Evolutionary conservation across 2,113 vertebrate genomes (phyloP).

Genomic region (Nettapus auritus): DNA sequence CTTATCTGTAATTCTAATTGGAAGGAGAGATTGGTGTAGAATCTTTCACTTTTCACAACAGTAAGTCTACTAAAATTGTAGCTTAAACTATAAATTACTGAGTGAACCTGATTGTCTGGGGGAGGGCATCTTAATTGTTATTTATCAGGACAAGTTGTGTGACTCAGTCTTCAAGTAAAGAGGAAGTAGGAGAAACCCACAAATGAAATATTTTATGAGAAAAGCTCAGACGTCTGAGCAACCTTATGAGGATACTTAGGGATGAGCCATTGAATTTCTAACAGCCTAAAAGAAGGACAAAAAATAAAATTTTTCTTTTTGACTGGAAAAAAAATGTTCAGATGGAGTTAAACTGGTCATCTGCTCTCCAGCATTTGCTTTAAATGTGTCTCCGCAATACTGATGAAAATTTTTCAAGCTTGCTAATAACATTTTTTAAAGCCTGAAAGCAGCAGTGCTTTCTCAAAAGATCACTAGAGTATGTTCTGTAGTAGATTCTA

Average conservation of each 20-base stretch:
- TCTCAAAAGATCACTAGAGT: neutral
- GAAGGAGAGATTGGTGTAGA: rapidly evolving
- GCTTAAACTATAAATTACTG: neutral
- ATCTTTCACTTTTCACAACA: rapidly evolving
- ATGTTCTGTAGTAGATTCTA: neutral
- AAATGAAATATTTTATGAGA: neutral
- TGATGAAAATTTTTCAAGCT: neutral
- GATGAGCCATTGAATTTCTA: neutral
- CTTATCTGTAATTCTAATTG: neutral
- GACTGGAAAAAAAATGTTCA: neutral
- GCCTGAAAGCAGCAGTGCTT: neutral
- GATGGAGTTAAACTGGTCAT: neutral
- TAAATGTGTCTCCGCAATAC: neutral
- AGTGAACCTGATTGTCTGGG: neutral
- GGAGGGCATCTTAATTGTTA: neutral
- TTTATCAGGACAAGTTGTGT: neutral
- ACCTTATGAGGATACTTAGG: neutral
- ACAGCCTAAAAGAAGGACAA: neutral
- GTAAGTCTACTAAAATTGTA: neutral
- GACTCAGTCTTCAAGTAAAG: neutral
- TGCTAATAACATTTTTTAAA: too few relatives aligned
- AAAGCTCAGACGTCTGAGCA: neutral
- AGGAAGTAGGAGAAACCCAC: neutral
- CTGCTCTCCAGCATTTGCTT: neutral
- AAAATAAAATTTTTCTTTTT: neutral